Base-by-base conservation (phyloP, 2,888 invertebrate species). In the Drosophila mulleri region DNA sequence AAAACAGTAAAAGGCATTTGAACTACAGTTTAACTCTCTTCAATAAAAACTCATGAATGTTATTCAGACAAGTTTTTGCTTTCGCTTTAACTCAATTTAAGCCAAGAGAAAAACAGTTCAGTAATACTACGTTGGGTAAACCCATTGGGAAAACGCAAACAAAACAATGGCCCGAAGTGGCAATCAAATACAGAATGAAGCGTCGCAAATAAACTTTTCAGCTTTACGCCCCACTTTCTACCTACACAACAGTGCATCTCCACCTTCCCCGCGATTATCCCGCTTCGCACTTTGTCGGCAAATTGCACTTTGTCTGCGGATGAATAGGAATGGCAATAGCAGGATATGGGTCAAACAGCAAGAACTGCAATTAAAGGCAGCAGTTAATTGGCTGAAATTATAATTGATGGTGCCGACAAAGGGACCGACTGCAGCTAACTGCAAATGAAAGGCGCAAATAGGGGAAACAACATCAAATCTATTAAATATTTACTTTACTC, bases 331-430 rank as follows among this genome's bases (percentile, higher is more conserved):
- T 32, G 11, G 14, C 48, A 35, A 20, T 29, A 23, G 37, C 8
- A 7, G 57, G 50, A 82, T 82, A 61, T 82, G 83, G 83, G 83
- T 68, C 80, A 82, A 79, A 72, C 67, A 60, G 45, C 62, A 66
- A 62, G 53, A 80, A 80, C 67, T 61, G 67, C 65, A 72, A 70
- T 72, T 64, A 72, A 71, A 72, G 80, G 54, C 48, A 67, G 66
- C 59, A 69, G 63, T 41, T 64, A 76, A 82, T 80, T 80, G 77
- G 63, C 73, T 68, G 23, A 73, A 80, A 80, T 76, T 83, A 80
- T 76, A 80, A 80, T 73, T 80, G 80, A 79, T 75, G 80, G 66
- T 58, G 62, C 65, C 67, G 63, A 56, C 70, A 64, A 74, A 54
- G 57, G n/a, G 18, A 50, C 26, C 35, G 16, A 59, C n/a, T 37